Evolutionary conservation across 1,140 invertebrate genomes (phyloP).

Genomic region (Aplysia californica): DNA sequence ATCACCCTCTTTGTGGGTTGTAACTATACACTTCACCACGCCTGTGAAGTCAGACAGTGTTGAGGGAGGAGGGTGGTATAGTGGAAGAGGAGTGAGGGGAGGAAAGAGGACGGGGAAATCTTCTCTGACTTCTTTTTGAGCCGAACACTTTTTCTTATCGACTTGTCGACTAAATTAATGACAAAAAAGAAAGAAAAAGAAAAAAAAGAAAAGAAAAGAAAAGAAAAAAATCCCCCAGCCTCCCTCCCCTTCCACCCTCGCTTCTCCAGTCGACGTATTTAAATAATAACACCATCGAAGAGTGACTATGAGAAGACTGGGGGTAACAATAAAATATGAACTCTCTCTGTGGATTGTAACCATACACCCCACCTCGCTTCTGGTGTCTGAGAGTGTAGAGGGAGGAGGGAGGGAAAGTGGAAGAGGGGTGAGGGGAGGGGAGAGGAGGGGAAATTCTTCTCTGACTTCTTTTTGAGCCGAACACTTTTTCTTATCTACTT

Average conservation of each 20-base stretch:
- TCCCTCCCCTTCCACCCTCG: no score
- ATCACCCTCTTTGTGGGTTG: neutral
- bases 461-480: no score
- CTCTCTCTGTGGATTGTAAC: neutral
- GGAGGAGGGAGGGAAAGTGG: neutral
- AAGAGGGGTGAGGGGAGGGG: neutral
- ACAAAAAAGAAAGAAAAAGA: no score
- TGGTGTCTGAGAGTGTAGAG: neutral
- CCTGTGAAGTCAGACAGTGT: neutral
- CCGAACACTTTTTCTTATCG: no score
- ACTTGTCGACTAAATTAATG: no score
- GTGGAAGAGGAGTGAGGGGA: neutral
- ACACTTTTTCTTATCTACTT: no score
- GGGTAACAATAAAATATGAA: no score
- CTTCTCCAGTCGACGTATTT: neutral
- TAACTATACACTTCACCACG: neutral
- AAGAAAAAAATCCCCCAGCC: no score
- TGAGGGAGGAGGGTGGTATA: neutral
- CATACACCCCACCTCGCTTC: neutral
- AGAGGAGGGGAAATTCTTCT: neutral
- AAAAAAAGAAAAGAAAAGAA: no score
- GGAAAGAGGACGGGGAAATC: neutral
- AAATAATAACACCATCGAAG: no score
- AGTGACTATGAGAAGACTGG: no score
- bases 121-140: no score